Evolutionary conservation across 2,888 invertebrate species (phyloP).

Genomic region (Leuctra nigra): DNA sequence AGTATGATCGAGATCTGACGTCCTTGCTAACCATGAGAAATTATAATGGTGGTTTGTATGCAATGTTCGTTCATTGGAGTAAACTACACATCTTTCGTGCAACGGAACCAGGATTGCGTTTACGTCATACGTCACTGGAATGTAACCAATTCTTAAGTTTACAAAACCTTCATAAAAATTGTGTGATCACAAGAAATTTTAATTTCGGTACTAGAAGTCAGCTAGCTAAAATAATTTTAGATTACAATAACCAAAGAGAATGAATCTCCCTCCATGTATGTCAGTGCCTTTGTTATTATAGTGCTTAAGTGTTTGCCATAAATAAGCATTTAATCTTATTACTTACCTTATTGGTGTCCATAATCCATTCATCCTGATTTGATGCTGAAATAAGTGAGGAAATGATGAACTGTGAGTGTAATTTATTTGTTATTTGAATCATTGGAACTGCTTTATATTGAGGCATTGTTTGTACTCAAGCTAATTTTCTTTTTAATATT

Average conservation of each 20-base stretch:
- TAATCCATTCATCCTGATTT: too few species aligned
- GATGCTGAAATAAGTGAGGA: too few species aligned
- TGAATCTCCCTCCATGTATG: too few species aligned
- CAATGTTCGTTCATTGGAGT: conserved; percentile 61
- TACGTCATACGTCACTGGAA: conserved; percentile 43
- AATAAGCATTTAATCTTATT: too few species aligned
- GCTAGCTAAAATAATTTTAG: conserved; percentile 51
- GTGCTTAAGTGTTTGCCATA: too few species aligned
- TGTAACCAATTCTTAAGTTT: conserved; percentile 35
- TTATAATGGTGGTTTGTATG: conserved; percentile 47
- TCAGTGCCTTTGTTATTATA: too few species aligned
- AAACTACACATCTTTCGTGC: conserved; percentile 68
- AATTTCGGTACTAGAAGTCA: conserved; percentile 46
- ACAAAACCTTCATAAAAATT: conserved; percentile 33
- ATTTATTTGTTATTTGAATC: too few species aligned
- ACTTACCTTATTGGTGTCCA: too few species aligned
- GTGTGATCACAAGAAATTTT: conserved; percentile 35
- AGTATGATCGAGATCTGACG: conserved; percentile 56
- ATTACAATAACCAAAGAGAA: conserved; percentile 30
- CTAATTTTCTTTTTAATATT: too few species aligned
- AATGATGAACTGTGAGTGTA: too few species aligned
- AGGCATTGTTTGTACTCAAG: too few species aligned
- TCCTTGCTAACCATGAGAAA: conserved; percentile 33
- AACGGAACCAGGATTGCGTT: conserved; percentile 69
- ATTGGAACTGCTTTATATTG: too few species aligned